phyloP scores from a whole-genome alignment of 2,113 vertebrate genomes.

The Xyliphius kryptos region DNA sequence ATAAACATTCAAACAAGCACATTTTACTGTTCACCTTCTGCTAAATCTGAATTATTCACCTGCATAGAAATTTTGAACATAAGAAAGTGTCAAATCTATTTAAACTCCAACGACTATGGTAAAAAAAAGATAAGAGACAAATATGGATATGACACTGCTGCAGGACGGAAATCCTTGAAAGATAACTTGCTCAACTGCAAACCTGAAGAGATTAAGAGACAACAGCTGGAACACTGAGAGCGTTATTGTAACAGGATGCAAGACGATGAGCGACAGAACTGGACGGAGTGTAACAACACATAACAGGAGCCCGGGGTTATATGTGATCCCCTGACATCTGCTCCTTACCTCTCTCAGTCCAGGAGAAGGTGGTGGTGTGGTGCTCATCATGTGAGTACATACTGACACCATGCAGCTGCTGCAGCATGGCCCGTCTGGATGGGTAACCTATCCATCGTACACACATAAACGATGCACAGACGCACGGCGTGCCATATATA shows the following conservation, averaged over 20 bases:
- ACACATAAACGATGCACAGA: constrained; percentile 46
- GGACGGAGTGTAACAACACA: constrained; percentile 18
- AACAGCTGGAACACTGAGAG: constrained; percentile 15
- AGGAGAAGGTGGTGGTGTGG: constrained; percentile 62
- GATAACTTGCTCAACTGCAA: too few species aligned
- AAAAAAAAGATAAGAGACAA: too few species aligned
- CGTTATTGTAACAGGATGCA: constrained; percentile 13
- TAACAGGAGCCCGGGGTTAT: constrained; percentile 3
- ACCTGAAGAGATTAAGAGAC: too few species aligned
- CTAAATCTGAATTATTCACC: too few species aligned
- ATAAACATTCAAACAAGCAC: too few species aligned
- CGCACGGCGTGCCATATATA: constrained; percentile 25
- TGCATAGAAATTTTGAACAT: too few species aligned
- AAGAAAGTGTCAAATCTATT: too few species aligned
- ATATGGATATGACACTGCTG: too few species aligned
- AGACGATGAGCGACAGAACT: constrained; percentile 30
- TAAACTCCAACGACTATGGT: too few species aligned
- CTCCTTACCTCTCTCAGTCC: constrained; percentile 76
- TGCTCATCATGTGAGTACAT: constrained; percentile 75
- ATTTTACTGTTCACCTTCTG: too few species aligned
- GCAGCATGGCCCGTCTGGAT: constrained; percentile 79
- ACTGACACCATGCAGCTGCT: constrained; percentile 79
- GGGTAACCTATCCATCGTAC: constrained; percentile 66
- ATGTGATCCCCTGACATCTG: constrained; percentile 24
- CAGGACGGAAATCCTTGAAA: too few species aligned